Conservation (phyloP, 2,888 invertebrate species). For the Agrochola litura region DNA sequence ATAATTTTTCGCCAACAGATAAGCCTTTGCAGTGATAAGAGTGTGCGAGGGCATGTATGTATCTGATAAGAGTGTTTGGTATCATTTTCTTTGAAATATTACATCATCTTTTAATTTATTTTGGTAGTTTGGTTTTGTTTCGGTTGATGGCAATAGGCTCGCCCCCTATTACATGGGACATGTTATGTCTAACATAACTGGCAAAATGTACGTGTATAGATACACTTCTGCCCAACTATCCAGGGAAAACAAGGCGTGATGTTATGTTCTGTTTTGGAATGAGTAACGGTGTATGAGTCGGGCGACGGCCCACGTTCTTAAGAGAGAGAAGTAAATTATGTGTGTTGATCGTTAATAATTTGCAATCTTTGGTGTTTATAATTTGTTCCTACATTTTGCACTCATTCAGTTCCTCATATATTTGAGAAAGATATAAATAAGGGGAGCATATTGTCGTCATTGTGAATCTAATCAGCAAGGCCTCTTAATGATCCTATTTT, state of each 20-base stretch:
- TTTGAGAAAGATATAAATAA: background rate
- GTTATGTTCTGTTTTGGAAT: constrained; percentile 33
- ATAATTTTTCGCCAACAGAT: constrained; percentile 25
- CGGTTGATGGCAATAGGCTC: no score
- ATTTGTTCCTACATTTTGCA: background rate
- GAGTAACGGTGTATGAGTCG: constrained; percentile 15
- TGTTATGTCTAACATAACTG: no score
- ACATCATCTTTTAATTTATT: constrained; percentile 46
- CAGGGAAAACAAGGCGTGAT: no score
- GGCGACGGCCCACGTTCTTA: background rate
- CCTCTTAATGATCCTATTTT: background rate
- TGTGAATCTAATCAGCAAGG: background rate
- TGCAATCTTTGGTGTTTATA: background rate
- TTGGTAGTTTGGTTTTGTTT: background rate
- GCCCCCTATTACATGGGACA: no score
- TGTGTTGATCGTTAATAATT: background rate
- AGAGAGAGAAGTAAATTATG: constrained; percentile 9
- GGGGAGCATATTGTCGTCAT: background rate
- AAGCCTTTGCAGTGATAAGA: constrained; percentile 44
- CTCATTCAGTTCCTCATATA: background rate
- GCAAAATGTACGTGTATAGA: no score
- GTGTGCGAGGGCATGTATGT: constrained; percentile 19
- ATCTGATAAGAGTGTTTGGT: constrained; percentile 40
- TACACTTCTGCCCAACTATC: no score
- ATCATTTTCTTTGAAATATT: constrained; percentile 42